Evolutionary conservation across 1,140 invertebrate species (phyloP), one percentile per base, ranked within the genome.

Genomic region (Wiebesia pumilae): DNA sequence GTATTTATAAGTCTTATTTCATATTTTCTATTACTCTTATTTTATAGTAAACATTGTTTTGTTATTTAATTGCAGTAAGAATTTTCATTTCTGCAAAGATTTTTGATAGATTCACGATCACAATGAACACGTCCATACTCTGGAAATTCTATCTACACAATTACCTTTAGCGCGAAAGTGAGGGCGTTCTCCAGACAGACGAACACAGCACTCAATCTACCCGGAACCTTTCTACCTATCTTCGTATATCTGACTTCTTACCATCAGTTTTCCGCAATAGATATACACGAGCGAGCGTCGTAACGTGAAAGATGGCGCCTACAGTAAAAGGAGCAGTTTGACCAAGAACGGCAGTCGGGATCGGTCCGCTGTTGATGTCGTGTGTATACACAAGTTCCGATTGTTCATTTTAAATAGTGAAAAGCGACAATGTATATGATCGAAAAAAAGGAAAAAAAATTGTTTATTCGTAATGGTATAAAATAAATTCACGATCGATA

Each of bases 321-420:
- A 43, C 58, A 4, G 73, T 30, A 65, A 78, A 67, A n/a, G n/a
- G 73, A 83, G 83, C 47, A 65, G 38, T 24, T 54, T 54, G 58
- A 78, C 24, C 82, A 27, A 83, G 73, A 77, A 84, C 73, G 71
- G 47, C n/a, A 84, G 75, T 84, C 40, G 38, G 54, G 38, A 77
- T 78, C 58, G 58, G 73, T 67, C 54, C 9, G 58, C 30, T 30
- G 16, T 47, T 27, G 35, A 24, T n/a, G 54, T 38, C 35, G 19
- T 40, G 21, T 38, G 71, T 40, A 75, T 54, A 54, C 2, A 16
- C 2, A 19, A 21, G 19, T 54, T 54, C 19, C 19, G 51, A 54
- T 54, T 54, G 51, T 54, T 54, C 19, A 54, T 54, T 54, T 47
- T 14, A 54, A 54, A 54, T 12, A 54, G 2, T 54, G 19, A 14